Conservation (phyloP, 2,888 invertebrate genomes). For the Sceliomorpha sp. region DNA sequence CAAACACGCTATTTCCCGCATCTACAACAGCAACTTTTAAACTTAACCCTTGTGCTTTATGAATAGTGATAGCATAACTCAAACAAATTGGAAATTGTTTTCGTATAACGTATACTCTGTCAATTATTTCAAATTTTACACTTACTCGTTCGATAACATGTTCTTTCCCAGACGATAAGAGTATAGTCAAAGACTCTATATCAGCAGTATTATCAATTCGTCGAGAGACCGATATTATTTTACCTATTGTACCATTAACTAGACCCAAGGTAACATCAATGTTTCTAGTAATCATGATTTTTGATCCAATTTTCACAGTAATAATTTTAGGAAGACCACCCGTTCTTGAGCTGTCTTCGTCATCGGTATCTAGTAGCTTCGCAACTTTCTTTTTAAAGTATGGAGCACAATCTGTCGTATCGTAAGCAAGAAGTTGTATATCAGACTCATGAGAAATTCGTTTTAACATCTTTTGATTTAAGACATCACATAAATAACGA, state of each 20-base stretch:
- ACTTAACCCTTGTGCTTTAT: slow-evolving; percentile 61
- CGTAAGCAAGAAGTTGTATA: slow-evolving; percentile 40
- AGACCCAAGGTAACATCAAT: slow-evolving; percentile 61
- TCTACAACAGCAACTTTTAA: slow-evolving; percentile 58
- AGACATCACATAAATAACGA: slow-evolving; percentile 54
- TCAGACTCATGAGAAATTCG: slow-evolving; percentile 19
- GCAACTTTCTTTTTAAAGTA: slow-evolving; percentile 19
- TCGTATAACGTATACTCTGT: slow-evolving; percentile 47
- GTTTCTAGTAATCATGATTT: slow-evolving; percentile 60
- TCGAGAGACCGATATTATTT: slow-evolving; percentile 37
- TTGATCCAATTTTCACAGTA: slow-evolving; percentile 46
- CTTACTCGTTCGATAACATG: slow-evolving; percentile 45
- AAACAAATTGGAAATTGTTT: slow-evolving; percentile 59
- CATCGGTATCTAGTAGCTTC: slow-evolving; percentile 16
- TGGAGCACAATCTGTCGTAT: slow-evolving; percentile 5
- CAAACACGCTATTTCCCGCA: slow-evolving; percentile 38
- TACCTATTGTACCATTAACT: slow-evolving; percentile 61
- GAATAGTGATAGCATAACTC: slow-evolving; percentile 60
- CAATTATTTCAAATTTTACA: slow-evolving; percentile 59
- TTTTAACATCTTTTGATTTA: slow-evolving; percentile 15
- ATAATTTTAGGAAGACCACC: slow-evolving; percentile 17
- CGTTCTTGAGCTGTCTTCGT: slow-evolving; percentile 44
- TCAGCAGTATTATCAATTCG: slow-evolving; percentile 9
- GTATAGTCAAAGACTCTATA: slow-evolving; percentile 43
- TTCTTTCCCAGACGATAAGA: slow-evolving; percentile 35